phyloP scores from a whole-genome alignment of 2,797 vertebrate species.

The Corythornis leucogaster region DNA sequence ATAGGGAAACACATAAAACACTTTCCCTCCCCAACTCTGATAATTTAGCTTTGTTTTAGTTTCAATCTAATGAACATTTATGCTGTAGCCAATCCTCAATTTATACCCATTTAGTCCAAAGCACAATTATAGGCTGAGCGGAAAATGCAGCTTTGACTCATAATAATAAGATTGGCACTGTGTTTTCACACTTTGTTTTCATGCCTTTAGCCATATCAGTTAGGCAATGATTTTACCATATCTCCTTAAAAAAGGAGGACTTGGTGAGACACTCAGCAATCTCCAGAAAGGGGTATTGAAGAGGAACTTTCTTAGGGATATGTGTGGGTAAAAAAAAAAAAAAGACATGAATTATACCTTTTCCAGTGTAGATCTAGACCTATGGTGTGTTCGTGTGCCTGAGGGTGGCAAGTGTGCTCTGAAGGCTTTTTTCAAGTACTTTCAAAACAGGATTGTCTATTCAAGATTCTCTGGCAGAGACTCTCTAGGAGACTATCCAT shows the following conservation, averaged over 20 bases:
- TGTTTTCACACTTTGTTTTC: constrained; percentile 24
- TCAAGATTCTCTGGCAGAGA: background rate
- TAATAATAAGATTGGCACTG: constrained; percentile 57
- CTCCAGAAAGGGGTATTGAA: background rate
- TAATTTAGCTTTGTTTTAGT: constrained; percentile 65
- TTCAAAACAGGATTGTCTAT: background rate
- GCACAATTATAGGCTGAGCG: background rate
- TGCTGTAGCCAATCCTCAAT: constrained; percentile 56
- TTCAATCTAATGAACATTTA: constrained; percentile 62
- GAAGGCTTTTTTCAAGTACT: background rate
- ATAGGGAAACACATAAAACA: constrained; percentile 45
- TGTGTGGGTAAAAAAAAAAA: background rate
- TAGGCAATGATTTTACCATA: constrained; percentile 17
- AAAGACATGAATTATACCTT: background rate
- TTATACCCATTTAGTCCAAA: constrained; percentile 60
- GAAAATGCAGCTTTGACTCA: constrained; percentile 62
- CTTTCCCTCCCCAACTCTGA: constrained; percentile 22
- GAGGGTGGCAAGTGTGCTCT: background rate
- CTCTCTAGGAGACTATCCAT: background rate
- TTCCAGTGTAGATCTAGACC: background rate
- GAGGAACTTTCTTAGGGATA: background rate
- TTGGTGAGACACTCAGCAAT: background rate
- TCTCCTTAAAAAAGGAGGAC: background rate
- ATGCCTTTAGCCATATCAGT: background rate
- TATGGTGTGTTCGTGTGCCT: background rate